These are phyloP conservation scores for Arrhamphus sclerolepis DNA, from an alignment of 2,797 vertebrate genomes.

Conservation along the genomic window DNA sequence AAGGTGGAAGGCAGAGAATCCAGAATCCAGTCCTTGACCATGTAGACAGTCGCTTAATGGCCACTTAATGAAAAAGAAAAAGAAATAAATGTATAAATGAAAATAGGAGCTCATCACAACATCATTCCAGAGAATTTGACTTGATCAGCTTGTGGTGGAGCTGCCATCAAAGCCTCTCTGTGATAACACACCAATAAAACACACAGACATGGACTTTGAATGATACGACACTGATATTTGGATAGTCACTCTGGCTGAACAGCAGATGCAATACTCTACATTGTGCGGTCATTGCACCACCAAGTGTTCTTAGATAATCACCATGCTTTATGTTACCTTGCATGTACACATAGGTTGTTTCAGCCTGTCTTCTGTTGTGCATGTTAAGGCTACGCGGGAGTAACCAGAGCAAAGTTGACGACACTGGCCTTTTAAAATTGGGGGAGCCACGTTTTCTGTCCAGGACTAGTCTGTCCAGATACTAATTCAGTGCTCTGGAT, in stretches of 20 bases:
- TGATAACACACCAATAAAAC: slow-evolving; percentile 28
- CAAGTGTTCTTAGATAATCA: slow-evolving; percentile 81
- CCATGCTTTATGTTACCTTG: slow-evolving; percentile 67
- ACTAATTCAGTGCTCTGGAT: slow-evolving; percentile 30
- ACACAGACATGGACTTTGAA: slow-evolving; percentile 48
- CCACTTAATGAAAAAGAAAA: slow-evolving; percentile 40
- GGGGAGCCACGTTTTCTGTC: slow-evolving; percentile 27
- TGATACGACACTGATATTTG: slow-evolving; percentile 57
- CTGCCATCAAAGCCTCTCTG: slow-evolving; percentile 40
- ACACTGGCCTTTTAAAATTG: slow-evolving; percentile 48
- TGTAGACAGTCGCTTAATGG: slow-evolving; percentile 35
- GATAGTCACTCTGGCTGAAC: slow-evolving; percentile 74
- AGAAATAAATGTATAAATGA: not conserved
- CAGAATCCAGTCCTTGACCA: slow-evolving; percentile 35
- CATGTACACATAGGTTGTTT: slow-evolving; percentile 60
- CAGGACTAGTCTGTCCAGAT: slow-evolving; percentile 33
- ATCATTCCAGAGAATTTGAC: slow-evolving; percentile 59
- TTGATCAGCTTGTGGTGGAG: slow-evolving; percentile 37
- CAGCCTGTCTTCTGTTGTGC: slow-evolving; percentile 44
- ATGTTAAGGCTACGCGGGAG: slow-evolving; percentile 37
- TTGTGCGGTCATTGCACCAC: slow-evolving; percentile 77
- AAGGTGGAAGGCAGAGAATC: slow-evolving; percentile 50
- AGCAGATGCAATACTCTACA: slow-evolving; percentile 81
- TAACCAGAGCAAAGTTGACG: slow-evolving; percentile 42
- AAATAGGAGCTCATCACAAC: slow-evolving; percentile 38